These are phyloP conservation scores for Drosophila kambysellisi DNA, from an alignment of 2,888 invertebrate genomes.

Conservation along the genomic window DNA sequence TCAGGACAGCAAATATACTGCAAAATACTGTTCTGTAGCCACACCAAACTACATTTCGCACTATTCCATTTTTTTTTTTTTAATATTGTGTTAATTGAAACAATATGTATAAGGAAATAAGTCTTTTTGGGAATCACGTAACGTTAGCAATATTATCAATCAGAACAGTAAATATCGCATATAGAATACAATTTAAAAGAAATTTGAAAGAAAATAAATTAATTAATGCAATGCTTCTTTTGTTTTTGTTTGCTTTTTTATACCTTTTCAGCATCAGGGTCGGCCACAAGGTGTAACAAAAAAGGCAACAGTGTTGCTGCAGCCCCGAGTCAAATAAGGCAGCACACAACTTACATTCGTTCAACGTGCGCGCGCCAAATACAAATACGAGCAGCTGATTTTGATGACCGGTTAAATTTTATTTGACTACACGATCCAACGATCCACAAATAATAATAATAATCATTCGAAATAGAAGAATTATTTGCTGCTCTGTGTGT, in stretches of 20 bases:
- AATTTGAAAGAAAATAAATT: not conserved
- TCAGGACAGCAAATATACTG: slow-evolving; percentile 45
- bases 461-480: slow-evolving; percentile 7
- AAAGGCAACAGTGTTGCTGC: slow-evolving; percentile 22
- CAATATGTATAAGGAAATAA: not conserved
- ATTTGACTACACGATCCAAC: slow-evolving; percentile 41
- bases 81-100: not conserved
- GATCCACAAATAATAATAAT: slow-evolving; percentile 9
- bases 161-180: not conserved
- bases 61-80: not conserved
- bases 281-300: slow-evolving; percentile 43
- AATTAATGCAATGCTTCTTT: slow-evolving; percentile 12
- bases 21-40: slow-evolving; percentile 53
- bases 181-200: not conserved
- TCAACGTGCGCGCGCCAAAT: slow-evolving; percentile 28
- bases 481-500: slow-evolving; percentile 29
- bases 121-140: not conserved
- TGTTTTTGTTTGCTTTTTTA: slow-evolving; percentile 17
- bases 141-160: not conserved
- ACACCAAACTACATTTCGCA: slow-evolving; percentile 1
- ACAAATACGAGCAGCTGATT: slow-evolving; percentile 16
- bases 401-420: slow-evolving; percentile 48
- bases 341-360: slow-evolving; percentile 23
- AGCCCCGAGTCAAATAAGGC: slow-evolving; percentile 13
- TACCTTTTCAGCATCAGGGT: slow-evolving; percentile 49